phyloP scores from a whole-genome alignment of 2,797 vertebrate species.

The Champsocephalus esox region DNA sequence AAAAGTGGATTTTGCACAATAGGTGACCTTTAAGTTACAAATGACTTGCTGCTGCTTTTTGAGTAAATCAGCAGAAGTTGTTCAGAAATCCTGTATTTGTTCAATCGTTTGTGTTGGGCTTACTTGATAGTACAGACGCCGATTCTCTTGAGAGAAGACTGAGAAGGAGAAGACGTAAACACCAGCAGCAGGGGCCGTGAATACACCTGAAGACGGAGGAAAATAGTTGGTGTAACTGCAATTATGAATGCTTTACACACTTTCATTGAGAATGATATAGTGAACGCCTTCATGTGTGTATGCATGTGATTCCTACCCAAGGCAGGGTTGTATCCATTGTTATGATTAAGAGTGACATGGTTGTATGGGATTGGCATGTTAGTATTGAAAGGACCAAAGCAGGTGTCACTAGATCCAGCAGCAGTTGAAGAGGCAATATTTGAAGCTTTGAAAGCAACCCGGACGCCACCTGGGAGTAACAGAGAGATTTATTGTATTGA shows the following conservation, averaged over 20 bases:
- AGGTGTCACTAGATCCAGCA: constrained; percentile 11
- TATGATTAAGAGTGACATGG: constrained; percentile 69
- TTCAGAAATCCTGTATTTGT: not conserved
- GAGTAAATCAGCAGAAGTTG: not conserved
- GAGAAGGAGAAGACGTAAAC: constrained; percentile 80
- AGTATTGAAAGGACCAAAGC: constrained; percentile 81
- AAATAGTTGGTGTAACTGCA: not conserved
- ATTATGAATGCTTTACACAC: not conserved
- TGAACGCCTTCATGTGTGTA: not conserved
- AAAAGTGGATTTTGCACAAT: too few species aligned
- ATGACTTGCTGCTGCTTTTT: not conserved
- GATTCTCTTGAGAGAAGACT: constrained; percentile 52
- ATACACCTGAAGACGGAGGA: constrained; percentile 68
- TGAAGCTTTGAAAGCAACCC: constrained; percentile 62
- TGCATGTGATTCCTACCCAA: constrained; percentile 72
- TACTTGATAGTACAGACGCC: constrained; percentile 78
- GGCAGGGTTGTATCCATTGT: constrained; percentile 75
- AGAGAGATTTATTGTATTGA: constrained; percentile 1
- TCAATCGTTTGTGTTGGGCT: not conserved
- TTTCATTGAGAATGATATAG: not conserved
- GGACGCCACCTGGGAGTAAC: constrained; percentile 40
- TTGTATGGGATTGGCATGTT: constrained; percentile 73
- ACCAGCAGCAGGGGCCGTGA: constrained; percentile 76
- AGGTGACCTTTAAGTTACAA: not conserved
- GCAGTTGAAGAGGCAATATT: rapidly evolving